A percentile compares a stretch with the other conserved stretches of the same genome.
phyloP scores from a whole-genome alignment of 2,113 vertebrate species.

The Poicephalus gulielmi region DNA sequence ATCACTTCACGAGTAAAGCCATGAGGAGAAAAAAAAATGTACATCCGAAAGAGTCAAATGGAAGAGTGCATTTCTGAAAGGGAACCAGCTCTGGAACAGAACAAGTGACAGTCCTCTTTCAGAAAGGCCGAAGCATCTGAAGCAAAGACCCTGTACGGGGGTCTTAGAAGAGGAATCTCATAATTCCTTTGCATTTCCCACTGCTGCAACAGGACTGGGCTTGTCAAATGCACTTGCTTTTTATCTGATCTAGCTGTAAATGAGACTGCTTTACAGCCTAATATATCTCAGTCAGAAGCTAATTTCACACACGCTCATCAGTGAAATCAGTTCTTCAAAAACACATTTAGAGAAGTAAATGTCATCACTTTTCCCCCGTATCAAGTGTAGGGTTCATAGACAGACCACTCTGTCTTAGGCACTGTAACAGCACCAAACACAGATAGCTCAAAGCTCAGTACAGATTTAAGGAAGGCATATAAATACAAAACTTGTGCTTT shows the following conservation, averaged over 20 bases:
- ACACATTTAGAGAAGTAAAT: conserved; percentile 31
- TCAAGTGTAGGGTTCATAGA: neutral
- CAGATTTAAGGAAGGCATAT: neutral
- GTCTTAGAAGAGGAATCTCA: neutral
- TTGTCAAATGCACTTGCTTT: neutral
- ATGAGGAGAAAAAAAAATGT: accelerated
- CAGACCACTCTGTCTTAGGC: neutral
- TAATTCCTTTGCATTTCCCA: neutral
- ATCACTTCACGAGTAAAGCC: neutral
- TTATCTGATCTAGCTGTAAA: conserved; percentile 29
- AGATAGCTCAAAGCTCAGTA: neutral
- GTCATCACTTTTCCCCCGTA: neutral
- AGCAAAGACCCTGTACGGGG: neutral
- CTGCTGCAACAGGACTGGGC: neutral
- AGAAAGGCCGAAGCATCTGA: neutral
- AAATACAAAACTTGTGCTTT: neutral
- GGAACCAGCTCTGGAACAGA: neutral
- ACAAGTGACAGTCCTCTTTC: neutral
- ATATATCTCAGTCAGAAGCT: conserved; percentile 39
- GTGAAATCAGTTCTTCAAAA: conserved; percentile 52
- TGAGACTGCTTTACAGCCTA: conserved; percentile 22
- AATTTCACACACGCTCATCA: conserved; percentile 51
- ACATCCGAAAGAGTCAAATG: neutral
- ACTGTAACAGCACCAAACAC: neutral
- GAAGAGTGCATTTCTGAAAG: neutral